Conservation (phyloP, 2,888 invertebrate species). For the Eupithecia subfuscata region DNA sequence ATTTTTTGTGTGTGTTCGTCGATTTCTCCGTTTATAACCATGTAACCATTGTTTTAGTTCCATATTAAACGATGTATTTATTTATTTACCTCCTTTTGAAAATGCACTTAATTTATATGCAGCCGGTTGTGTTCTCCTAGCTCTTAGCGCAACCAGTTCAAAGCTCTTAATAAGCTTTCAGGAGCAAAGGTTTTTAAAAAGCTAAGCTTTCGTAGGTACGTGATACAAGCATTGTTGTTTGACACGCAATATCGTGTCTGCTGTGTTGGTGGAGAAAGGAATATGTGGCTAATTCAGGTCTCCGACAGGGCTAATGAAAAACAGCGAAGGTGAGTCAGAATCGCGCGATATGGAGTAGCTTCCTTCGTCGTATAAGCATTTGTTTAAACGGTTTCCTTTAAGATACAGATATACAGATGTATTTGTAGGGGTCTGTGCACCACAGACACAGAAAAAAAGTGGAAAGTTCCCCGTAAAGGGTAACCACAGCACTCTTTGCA, state of each 20-base stretch:
- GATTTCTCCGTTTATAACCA: too few species aligned
- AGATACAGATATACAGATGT: too few species aligned
- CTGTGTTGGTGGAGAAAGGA: conserved; percentile 14
- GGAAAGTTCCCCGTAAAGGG: too few species aligned
- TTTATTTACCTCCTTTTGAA: background rate
- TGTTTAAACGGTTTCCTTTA: too few species aligned
- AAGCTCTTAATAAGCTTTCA: conserved; percentile 21
- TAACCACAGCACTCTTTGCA: too few species aligned
- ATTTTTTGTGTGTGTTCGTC: too few species aligned
- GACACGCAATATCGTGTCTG: conserved; percentile 61
- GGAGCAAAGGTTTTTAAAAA: conserved; percentile 41
- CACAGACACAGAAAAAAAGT: background rate
- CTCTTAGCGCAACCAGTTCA: conserved; percentile 6
- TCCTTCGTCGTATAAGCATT: background rate
- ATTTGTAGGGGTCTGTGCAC: background rate
- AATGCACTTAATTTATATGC: background rate
- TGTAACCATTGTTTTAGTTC: too few species aligned
- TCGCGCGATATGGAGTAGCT: background rate
- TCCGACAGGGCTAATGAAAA: background rate
- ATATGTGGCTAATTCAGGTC: conserved; percentile 20
- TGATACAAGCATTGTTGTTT: conserved; percentile 44
- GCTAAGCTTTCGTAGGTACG: conserved; percentile 43
- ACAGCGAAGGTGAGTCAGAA: background rate
- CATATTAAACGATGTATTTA: too few species aligned
- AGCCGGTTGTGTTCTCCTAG: background rate